Evolutionary conservation across 2,888 invertebrate genomes (phyloP), one percentile per base, ranked within the genome.

Genomic region (Ptychoptera contaminata): DNA sequence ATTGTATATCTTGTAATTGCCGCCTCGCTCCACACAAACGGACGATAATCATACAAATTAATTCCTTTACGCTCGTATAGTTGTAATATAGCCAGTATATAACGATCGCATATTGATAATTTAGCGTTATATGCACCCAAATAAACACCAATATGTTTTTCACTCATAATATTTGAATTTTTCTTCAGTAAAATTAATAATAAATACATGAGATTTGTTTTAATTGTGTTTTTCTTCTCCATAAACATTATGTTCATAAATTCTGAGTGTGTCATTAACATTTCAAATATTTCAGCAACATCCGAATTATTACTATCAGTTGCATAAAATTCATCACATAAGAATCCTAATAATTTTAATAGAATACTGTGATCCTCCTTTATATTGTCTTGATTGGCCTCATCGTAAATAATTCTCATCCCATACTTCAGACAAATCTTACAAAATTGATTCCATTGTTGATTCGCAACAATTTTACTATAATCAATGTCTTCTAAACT

Each of bases 11-110:
- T 77, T 42, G 76, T 76, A 1, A 82, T 77, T 0, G 87, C 90
- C 2, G 82, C 76, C 57, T 77, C 77, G 1, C 90, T 88, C 82
- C 86, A 92, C 1, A 91, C 67, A 55, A 82, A 84, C 0, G 91
- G 91, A 49, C 82, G 77, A 59, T 73, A 82, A 53, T 77, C 70
- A 42, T 71, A 68, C 10, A 83, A 68, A 15, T 74, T 73, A 47
- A 77, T 67, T 43, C 76, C 77, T 56, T 75, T 74, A 47, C 65
- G 66, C 65, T 88, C 82, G 63, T 83, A 83, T 48, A 73, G 67
- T 51, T 76, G 71, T 45, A 87, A 59, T 49, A 87, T 69, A 42
- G 74, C 67, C 47, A 83, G 63, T 40, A 86, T 71, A 23, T 76
- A 69, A 51, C 80, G 77, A 62, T 92, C 91, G 44, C 76, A 72